A percentile compares a stretch with the other conserved stretches of the same genome.
phyloP scores from a whole-genome alignment of 2,113 vertebrate genomes.

The Brienomyrus longianalis region DNA sequence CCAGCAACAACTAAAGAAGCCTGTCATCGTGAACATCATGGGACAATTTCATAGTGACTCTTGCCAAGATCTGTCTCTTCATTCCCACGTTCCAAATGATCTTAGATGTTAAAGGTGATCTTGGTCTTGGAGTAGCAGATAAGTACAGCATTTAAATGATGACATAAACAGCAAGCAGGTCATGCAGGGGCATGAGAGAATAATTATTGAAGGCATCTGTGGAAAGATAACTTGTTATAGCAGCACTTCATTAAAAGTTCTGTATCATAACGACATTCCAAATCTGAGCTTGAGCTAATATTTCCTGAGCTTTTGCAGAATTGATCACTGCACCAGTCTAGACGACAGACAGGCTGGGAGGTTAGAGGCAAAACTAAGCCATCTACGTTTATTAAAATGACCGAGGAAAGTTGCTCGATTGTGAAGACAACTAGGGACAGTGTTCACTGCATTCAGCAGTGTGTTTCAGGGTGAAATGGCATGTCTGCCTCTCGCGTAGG shows the following conservation, averaged over 20 bases:
- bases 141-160: background rate
- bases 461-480: background rate
- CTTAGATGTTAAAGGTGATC: background rate
- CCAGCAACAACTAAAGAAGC: background rate
- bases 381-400: background rate
- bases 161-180: background rate
- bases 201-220: background rate
- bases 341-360: background rate
- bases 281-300: background rate
- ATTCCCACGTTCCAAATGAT: background rate
- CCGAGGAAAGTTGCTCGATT: background rate
- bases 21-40: background rate
- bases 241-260: background rate
- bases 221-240: background rate
- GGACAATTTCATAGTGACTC: background rate
- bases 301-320: background rate
- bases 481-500: background rate
- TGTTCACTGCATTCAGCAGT: background rate
- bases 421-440: background rate
- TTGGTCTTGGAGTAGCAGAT: background rate
- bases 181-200: background rate
- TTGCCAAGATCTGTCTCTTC: background rate
- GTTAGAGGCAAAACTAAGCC: background rate
- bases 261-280: background rate
- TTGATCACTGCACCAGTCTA: background rate